Evolutionary conservation across 30 jellyfish, hydroid and myxozoan genomes (phyloP), one percentile per base, ranked within the genome.

Genomic region (Hydractinia symbiolongicarpus): DNA sequence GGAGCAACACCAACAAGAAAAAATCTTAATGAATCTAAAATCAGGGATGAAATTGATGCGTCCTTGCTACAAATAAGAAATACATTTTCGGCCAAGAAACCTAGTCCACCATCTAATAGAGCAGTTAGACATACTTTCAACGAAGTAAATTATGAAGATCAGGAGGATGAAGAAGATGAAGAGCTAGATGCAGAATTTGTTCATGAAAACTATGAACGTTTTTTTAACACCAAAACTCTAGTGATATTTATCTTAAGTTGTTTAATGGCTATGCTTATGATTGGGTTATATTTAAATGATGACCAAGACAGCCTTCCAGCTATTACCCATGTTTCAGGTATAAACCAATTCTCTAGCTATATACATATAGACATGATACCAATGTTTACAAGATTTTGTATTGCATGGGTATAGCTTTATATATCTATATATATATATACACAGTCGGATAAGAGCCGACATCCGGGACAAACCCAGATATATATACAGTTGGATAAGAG

Each of bases 41-140:
- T 74, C 51, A 5, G 83, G 54, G 83, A 51, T 50, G 85, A 77
- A 77, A 66, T 77, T 5, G 85, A 77, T 55, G 85, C 85, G 2
- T 54, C 81, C 13, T 53, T 52, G 53, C 52, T 52, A 9, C 61
- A 77, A 55, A 56, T 77, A 55, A 57, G 85, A 30, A 77, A 77
- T 10, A 55, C 52, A 20, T 77, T 77, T 77, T 19, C 76, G 19
- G 55, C 79, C 13, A 77, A 77, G 53, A 77, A 77, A 56, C 85
- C 85, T 7, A 77, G 85, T 77, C 85, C 85, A 30, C 85, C 76
- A 52, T 13, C 83, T n/a, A 1, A 20, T 74, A 30, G 8, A 74
- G 20, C 54, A 14, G 15, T 15, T 56, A 9, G 44, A 51, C 55
- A 5, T 8, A 77, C 10, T 14, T 54, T 4, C 4, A 20, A 16